These are phyloP conservation scores for Dinothrombium tinctorium DNA, from an alignment of 1,140 invertebrate genomes.

Conservation along the genomic window DNA sequence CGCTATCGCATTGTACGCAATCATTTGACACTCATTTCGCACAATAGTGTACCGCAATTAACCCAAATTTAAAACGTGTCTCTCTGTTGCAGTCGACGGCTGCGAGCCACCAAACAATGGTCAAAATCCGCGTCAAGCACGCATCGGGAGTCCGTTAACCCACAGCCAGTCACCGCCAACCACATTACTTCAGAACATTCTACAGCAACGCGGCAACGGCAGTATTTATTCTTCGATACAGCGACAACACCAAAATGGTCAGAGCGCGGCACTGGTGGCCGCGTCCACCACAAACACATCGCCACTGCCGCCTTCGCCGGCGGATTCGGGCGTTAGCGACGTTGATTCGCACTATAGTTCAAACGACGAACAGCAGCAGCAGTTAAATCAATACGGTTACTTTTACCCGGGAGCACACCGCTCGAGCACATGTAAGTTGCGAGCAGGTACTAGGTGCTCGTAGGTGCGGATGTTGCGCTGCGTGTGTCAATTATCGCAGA, in stretches of 20 bases:
- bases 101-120: constrained; percentile 6
- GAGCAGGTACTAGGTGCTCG: too few relatives aligned
- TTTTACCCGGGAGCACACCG: constrained; percentile 7
- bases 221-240: constrained; percentile 7
- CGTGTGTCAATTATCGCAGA: too few relatives aligned
- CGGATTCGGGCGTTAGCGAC: constrained; percentile 86
- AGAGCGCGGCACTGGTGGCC: background rate
- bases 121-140: constrained; percentile 5
- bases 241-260: constrained; percentile 2
- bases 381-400: constrained; percentile 6
- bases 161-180: background rate
- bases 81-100: constrained; percentile 7
- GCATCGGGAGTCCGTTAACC: background rate
- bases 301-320: constrained; percentile 82
- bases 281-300: constrained; percentile 6
- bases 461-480: too few relatives aligned
- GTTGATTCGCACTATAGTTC: constrained; percentile 72
- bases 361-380: constrained; percentile 37
- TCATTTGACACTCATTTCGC: too few relatives aligned
- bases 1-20: too few relatives aligned
- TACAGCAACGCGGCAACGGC: constrained; percentile 10
- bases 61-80: too few relatives aligned
- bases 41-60: too few relatives aligned
- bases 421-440: constrained; percentile 3
- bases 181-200: constrained; percentile 11